A percentile compares a stretch with the other conserved stretches of the same genome.
These are phyloP conservation scores for Thaumatotibia leucotreta DNA, from an alignment of 1,140 invertebrate genomes.

Conservation along the genomic window DNA sequence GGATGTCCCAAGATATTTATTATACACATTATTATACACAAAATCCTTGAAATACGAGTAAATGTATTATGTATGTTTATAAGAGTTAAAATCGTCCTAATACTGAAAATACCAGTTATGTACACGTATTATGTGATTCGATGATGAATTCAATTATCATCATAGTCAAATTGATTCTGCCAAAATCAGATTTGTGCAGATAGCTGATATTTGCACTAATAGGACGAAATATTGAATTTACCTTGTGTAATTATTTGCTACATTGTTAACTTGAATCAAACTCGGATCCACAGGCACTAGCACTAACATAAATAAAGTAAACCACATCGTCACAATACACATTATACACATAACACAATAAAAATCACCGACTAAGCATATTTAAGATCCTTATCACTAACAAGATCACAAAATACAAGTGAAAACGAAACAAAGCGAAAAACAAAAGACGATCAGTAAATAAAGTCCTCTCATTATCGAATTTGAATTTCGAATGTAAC, in stretches of 20 bases:
- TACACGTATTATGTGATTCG: too few relatives aligned
- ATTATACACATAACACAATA: not conserved
- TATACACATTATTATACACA: too few relatives aligned
- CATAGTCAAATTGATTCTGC: too few relatives aligned
- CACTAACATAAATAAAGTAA: not conserved
- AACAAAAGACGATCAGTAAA: not conserved
- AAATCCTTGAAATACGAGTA: too few relatives aligned
- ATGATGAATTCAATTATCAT: too few relatives aligned
- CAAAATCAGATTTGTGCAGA: too few relatives aligned
- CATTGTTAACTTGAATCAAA: not conserved
- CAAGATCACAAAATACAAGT: not conserved
- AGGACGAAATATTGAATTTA: not conserved
- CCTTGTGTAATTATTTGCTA: not conserved
- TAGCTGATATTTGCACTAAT: too few relatives aligned
- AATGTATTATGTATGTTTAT: too few relatives aligned
- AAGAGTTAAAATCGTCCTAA: too few relatives aligned
- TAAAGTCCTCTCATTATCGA: not conserved
- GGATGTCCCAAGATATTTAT: too few relatives aligned
- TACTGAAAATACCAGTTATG: too few relatives aligned
- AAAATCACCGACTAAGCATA: not conserved
- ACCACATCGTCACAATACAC: not conserved
- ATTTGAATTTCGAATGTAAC: not conserved
- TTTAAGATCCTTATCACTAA: not conserved
- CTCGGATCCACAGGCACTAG: not conserved
- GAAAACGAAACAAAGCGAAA: not conserved